These are phyloP conservation scores for Dolichotis patagonum DNA, from an alignment of 2,113 vertebrate species.

Conservation along the genomic window DNA sequence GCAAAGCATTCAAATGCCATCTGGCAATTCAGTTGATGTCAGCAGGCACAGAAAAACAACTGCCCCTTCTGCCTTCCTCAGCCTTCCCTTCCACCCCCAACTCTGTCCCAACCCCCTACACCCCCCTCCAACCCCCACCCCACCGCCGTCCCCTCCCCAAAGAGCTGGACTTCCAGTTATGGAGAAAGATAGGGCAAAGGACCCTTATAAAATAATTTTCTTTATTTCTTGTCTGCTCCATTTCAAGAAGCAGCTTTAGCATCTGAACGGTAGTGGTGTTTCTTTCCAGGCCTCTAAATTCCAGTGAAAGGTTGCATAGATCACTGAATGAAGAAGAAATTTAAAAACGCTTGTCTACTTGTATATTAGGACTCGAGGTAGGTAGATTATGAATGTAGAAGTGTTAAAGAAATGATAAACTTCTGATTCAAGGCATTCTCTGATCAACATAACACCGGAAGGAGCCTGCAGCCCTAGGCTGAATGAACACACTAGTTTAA, in stretches of 20 bases:
- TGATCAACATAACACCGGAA: not conserved
- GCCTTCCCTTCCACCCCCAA: constrained; percentile 2
- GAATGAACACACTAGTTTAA: not conserved
- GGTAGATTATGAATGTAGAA: not conserved
- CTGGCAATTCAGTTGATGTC: constrained; percentile 89
- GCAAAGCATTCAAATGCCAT: constrained; percentile 85
- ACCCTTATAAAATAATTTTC: not conserved
- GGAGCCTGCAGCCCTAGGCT: not conserved
- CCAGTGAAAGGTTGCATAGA: not conserved
- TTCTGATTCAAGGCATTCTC: constrained; percentile 38
- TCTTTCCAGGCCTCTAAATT: not conserved
- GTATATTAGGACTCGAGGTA: not conserved
- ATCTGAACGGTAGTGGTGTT: not conserved
- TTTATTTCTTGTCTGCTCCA: not conserved
- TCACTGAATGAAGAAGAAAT: not conserved
- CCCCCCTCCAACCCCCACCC: no score
- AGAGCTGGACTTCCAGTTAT: constrained; percentile 5
- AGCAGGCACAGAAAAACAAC: constrained; percentile 87
- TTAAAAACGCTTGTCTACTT: constrained; percentile 12
- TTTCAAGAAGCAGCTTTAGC: not conserved
- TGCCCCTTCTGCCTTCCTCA: constrained; percentile 74
- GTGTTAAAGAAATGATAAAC: constrained; percentile 60
- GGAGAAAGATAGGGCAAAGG: not conserved
- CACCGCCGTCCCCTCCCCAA: no score
- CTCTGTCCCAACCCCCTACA: constrained; percentile 36